Base-by-base conservation (phyloP, 2,113 vertebrate genomes). In the Pomatorhinus ruficollis region DNA sequence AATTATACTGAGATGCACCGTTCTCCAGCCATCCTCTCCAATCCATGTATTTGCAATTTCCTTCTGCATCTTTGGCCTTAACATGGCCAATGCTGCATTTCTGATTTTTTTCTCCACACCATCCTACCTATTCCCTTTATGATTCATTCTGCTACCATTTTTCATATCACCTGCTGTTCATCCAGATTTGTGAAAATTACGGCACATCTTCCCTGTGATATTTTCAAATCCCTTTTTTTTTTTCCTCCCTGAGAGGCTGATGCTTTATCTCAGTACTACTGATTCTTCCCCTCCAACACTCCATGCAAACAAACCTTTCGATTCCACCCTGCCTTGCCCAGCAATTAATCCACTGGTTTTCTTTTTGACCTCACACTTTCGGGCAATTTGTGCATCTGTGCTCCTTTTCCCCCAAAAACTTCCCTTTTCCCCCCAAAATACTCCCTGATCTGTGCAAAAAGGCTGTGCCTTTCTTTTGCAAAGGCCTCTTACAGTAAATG, bases 371-470 rank as follows among this genome's bases (percentile, higher is more conserved):
- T 54, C 63, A 10, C 16, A 6, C 11, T 19, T 16, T 75, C 8
- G 33, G 57, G 33, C 53, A 69, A 22, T 49, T 83, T 23, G 27
- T 37, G 23, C 52, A 18, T 15, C 30, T 61, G 47, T 9, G 16
- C 22, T 76, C 6, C 15, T 47, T 72, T 80, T 37, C 6, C 56
- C 10, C n/a, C 4, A 15, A 37, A 59, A 33, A 27, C 5, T 14
- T 47, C 30, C 44, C 22, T 66, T 78, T 18, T 30, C 10, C 27
- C 9, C 57, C 23, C 18, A 5, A n/a, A 44, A 52, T 49, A n/a
- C 31, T 72, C 35, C 0, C 49, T 47, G 56, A 35, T 3, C 39
- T 52, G 21, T 2, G 2, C 1, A 2, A 54, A 66, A 75, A 39
- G 33, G 33, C 59, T 24, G 19, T 15, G 76, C 25, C 39, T 37